A percentile compares a stretch with the other conserved stretches of the same genome.
Evolutionary conservation across 2,888 invertebrate species (phyloP).

Genomic region (Melolontha melolontha): DNA sequence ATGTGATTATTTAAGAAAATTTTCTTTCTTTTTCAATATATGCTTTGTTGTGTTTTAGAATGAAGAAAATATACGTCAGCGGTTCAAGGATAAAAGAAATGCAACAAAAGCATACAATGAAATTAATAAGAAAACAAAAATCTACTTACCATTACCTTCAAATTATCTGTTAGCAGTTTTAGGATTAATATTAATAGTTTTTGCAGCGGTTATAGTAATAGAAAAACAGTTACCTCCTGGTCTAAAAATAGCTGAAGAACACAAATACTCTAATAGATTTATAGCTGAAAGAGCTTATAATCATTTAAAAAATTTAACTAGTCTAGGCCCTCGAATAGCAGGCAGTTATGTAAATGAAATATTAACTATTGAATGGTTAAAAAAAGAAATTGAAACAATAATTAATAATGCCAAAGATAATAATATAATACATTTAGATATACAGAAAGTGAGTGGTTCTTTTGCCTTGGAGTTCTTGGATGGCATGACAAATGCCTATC

Average conservation of each 20-base stretch:
- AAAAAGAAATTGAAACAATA: slow-evolving; percentile 64
- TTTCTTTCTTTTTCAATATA: too few relatives aligned
- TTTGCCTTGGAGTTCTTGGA: slow-evolving; percentile 78
- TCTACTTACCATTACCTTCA: slow-evolving; percentile 62
- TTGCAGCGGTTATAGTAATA: slow-evolving; percentile 68
- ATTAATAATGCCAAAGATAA: slow-evolving; percentile 65
- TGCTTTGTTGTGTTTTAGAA: slow-evolving; percentile 29
- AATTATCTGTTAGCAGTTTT: slow-evolving; percentile 68
- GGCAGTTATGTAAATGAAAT: slow-evolving; percentile 79
- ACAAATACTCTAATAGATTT: slow-evolving; percentile 66
- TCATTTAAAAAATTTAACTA: slow-evolving; percentile 73
- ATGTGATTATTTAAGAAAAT: too few relatives aligned
- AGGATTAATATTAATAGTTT: slow-evolving; percentile 68
- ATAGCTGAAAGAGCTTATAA: slow-evolving; percentile 75
- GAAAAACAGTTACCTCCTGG: slow-evolving; percentile 73
- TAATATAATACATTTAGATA: slow-evolving; percentile 68
- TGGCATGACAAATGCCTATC: slow-evolving; percentile 79
- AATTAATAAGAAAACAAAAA: slow-evolving; percentile 30
- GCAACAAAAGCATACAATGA: slow-evolving; percentile 9
- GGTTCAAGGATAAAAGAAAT: slow-evolving; percentile 39
- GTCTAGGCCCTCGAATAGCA: slow-evolving; percentile 73
- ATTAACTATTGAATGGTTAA: slow-evolving; percentile 68
- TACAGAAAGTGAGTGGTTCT: slow-evolving; percentile 75
- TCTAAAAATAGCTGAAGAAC: slow-evolving; percentile 63
- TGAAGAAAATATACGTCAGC: slow-evolving; percentile 39